Conservation (phyloP, 2,888 invertebrate species). For the Eristalis tenax region DNA sequence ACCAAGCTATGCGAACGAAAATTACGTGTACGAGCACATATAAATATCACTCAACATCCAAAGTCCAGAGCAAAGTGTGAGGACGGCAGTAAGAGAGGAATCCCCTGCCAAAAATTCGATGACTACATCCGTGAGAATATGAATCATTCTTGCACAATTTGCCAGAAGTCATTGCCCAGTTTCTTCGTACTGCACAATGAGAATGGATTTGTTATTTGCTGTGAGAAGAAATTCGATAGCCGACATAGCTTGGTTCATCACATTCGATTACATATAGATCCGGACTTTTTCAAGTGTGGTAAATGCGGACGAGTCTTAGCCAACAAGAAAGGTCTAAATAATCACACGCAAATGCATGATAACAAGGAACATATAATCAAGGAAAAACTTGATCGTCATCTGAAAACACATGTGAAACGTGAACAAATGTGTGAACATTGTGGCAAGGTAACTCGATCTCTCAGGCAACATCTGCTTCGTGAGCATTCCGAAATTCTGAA, state of each 20-base stretch:
- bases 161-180: slow-evolving; percentile 44
- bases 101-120: slow-evolving; percentile 63
- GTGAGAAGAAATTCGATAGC: slow-evolving; percentile 72
- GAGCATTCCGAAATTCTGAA: slow-evolving; percentile 44
- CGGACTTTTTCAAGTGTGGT: slow-evolving; percentile 73
- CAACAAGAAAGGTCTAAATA: slow-evolving; percentile 58
- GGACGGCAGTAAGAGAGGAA: not conserved
- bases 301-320: slow-evolving; percentile 70
- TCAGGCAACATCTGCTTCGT: slow-evolving; percentile 18
- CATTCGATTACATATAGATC: slow-evolving; percentile 73
- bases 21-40: not conserved
- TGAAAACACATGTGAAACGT: slow-evolving; percentile 67
- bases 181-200: slow-evolving; percentile 72
- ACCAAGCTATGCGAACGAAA: not conserved
- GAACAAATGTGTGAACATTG: slow-evolving; percentile 73
- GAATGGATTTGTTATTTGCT: slow-evolving; percentile 72
- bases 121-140: slow-evolving; percentile 71
- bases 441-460: slow-evolving; percentile 65
- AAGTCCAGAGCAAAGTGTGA: not conserved
- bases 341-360: slow-evolving; percentile 69
- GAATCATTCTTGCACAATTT: slow-evolving; percentile 70
- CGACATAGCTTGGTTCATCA: slow-evolving; percentile 73
- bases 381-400: slow-evolving; percentile 69
- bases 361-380: slow-evolving; percentile 30
- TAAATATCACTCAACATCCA: not conserved